Base-by-base conservation (phyloP, 2,888 invertebrate genomes). In the Cactoblastis cactorum region DNA sequence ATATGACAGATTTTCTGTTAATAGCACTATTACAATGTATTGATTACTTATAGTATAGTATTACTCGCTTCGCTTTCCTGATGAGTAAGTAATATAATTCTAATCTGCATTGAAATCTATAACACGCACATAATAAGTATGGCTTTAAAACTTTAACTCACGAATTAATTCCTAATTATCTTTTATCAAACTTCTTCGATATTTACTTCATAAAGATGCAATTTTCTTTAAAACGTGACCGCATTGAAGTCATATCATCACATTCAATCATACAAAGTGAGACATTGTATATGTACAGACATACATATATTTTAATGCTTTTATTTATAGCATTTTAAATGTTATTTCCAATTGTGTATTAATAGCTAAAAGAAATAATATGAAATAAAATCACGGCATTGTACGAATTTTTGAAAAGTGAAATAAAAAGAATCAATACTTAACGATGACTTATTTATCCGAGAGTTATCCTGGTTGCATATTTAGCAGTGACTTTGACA, bases 321-420 rank as follows among this genome's bases (percentile, higher is more conserved):
- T 43, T 43, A 43, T 43, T 43, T 43, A 43, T 28, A 15, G 28
- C 17, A 28, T 28, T 32, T 43, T 8, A 43, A 43, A 17, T 28
- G 15, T 28, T 15, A 28, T 32, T 49, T 34, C 28, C 43, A 51
- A 39, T 14, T 22, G 48, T 35, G 22, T 35, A 45, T 47, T 28
- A 37, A 39, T 50, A 18, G 47, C 46, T 39, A 52, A 46, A 49
- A 33, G 12, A n/a, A 39, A 41, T 32, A 24, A 46, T 28, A 28
- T 37, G 34, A 32, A 45, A 45, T 32, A 17, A 11, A 17, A 17
- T 37, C 15, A 3, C 9, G 14, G 14, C 4, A 37, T 6, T 28
- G 9, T 1, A 9, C 8, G n/a, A n/a, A n/a, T n/a, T n/a, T n/a
- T n/a, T n/a, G n/a, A 28, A 28, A 28, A 6, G 1, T 28, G 3